Evolutionary conservation across 2,113 vertebrate genomes (phyloP).

Genomic region (Regulus satrapa): DNA sequence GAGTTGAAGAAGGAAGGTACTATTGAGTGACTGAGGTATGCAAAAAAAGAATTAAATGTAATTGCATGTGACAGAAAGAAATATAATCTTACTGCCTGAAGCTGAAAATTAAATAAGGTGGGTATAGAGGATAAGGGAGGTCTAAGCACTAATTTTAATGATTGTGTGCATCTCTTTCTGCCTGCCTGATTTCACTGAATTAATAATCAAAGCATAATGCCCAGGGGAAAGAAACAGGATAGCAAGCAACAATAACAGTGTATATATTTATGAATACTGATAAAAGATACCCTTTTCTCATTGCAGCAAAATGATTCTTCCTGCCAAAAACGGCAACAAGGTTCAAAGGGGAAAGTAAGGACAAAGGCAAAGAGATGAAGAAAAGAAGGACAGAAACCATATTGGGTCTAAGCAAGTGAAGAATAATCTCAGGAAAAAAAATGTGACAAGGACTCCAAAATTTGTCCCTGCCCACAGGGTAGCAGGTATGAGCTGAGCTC

Average conservation of each 20-base stretch:
- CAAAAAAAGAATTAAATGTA: background rate
- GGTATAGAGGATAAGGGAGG: background rate
- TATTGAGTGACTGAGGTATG: background rate
- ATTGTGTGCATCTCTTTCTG: background rate
- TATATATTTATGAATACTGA: background rate
- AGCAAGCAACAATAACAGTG: background rate
- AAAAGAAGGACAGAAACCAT: background rate
- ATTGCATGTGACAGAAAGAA: background rate
- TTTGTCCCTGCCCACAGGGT: background rate
- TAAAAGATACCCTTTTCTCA: background rate
- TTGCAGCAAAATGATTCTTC: background rate
- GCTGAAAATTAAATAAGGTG: background rate
- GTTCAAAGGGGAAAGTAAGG: background rate
- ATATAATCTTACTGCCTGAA: background rate
- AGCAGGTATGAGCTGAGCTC: background rate
- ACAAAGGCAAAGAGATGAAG: background rate
- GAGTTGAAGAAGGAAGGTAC: background rate
- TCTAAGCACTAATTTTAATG: background rate
- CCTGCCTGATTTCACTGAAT: background rate
- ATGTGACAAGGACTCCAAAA: background rate
- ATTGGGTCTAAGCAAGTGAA: background rate
- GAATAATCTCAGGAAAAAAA: background rate
- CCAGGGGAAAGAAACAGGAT: background rate
- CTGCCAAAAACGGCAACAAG: background rate
- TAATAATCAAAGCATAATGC: background rate